Evolutionary conservation across 2,797 vertebrate genomes (phyloP).

Genomic region (Uromys caudimaculatus): DNA sequence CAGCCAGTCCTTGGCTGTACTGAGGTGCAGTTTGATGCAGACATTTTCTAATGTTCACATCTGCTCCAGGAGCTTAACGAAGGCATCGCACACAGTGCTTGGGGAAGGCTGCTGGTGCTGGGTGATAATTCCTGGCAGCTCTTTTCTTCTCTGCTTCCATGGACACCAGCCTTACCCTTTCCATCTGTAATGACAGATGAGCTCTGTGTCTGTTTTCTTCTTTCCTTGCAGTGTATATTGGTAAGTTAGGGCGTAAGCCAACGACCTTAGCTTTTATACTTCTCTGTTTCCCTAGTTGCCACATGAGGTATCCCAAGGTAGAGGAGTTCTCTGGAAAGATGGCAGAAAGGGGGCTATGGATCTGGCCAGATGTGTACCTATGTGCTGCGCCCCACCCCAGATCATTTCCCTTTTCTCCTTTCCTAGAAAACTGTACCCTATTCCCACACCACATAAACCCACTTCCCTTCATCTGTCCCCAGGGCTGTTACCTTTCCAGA

Average conservation of each 20-base stretch:
- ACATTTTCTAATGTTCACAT: constrained; percentile 64
- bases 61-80: constrained; percentile 32
- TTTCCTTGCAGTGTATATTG: neutral
- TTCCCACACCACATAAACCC: neutral
- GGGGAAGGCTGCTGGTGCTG: neutral
- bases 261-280: constrained; percentile 1
- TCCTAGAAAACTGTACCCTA: constrained; percentile 18
- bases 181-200: neutral
- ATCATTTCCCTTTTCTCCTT: neutral
- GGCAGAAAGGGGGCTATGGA: neutral
- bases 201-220: neutral
- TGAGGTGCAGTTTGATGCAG: constrained; percentile 62
- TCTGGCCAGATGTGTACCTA: neutral
- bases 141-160: neutral
- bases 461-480: neutral
- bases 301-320: neutral
- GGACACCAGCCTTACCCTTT: neutral
- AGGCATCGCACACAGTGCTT: constrained; percentile 53
- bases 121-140: neutral
- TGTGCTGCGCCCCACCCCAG: neutral
- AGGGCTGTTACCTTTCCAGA: neutral
- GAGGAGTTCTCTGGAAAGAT: constrained; percentile 51
- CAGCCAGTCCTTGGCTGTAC: constrained; percentile 18
- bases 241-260: neutral
- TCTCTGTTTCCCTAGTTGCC: constrained; percentile 44